phyloP scores from a whole-genome alignment of 2,888 invertebrate species.

The Tolmerus cingulatus region DNA sequence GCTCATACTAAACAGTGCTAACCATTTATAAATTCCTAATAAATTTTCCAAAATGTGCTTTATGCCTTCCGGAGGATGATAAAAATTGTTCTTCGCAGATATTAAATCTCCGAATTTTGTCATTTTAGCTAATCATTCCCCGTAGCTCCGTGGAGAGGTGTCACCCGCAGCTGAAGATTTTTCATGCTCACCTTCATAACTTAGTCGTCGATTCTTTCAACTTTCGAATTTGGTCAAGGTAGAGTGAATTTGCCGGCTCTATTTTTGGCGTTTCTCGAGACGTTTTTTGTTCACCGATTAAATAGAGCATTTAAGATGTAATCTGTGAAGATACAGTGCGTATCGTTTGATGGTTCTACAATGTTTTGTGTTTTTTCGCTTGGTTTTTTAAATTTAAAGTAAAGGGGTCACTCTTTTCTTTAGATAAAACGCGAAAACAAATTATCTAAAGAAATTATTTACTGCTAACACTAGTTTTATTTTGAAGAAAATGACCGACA shows the following conservation, averaged over 20 bases:
- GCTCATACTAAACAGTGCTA: neutral
- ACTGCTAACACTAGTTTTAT: neutral
- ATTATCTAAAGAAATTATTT: neutral
- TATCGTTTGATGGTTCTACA: neutral
- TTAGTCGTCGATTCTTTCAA: conserved; percentile 10
- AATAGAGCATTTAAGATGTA: neutral
- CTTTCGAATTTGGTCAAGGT: conserved; percentile 22
- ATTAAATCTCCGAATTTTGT: neutral
- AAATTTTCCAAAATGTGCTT: neutral
- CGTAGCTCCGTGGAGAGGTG: neutral
- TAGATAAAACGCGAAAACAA: neutral
- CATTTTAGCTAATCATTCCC: neutral
- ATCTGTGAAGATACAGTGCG: neutral
- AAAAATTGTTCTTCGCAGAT: neutral
- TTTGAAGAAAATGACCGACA: neutral
- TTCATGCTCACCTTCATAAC: neutral
- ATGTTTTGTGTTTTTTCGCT: neutral
- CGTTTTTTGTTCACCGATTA: neutral
- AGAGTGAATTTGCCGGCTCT: conserved; percentile 12
- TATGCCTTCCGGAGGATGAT: neutral
- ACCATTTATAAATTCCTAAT: neutral
- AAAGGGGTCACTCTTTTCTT: neutral
- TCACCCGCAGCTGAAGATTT: neutral
- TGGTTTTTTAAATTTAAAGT: neutral
- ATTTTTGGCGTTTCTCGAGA: neutral